Evolutionary conservation across 2,888 invertebrate species (phyloP).

Genomic region (Lysandra coridon): DNA sequence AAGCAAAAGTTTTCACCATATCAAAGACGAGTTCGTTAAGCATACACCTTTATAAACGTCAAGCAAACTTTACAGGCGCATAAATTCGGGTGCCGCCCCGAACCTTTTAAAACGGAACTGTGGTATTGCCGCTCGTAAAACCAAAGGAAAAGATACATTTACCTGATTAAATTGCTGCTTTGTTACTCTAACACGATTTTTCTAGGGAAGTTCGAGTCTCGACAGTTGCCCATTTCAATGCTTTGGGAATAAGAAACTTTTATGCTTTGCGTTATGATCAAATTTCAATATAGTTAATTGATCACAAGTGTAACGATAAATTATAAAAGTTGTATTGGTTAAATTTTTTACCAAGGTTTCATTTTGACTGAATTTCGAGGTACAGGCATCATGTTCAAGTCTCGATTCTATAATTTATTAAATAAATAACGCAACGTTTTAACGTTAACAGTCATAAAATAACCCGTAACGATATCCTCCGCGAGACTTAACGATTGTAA

Average conservation of each 20-base stretch:
- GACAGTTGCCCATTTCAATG: neutral
- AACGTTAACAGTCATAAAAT: conserved; percentile 8
- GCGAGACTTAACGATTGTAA: neutral
- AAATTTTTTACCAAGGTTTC: too few species aligned
- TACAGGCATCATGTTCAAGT: neutral
- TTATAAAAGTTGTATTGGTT: neutral
- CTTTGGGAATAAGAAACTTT: neutral
- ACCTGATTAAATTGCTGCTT: conserved; percentile 66
- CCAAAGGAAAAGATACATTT: conserved; percentile 60
- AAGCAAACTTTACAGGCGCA: conserved; percentile 45
- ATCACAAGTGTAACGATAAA: too few species aligned
- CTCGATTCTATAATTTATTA: neutral
- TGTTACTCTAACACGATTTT: conserved; percentile 30
- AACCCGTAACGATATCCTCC: conserved; percentile 15
- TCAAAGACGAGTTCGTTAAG: conserved; percentile 20
- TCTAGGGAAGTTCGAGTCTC: conserved; percentile 29
- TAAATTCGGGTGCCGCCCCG: conserved; percentile 48
- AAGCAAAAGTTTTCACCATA: conserved; percentile 20
- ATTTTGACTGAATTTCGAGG: too few species aligned
- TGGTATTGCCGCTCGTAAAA: conserved; percentile 60
- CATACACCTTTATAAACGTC: conserved; percentile 31
- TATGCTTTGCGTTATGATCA: neutral
- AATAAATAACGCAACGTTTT: neutral
- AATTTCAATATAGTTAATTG: neutral
- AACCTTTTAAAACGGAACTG: conserved; percentile 50